Percentiles rank a stretch among this genome's conserved stretches.
Conservation (phyloP, 1,140 invertebrate species). For the Ridgeia piscesae region DNA sequence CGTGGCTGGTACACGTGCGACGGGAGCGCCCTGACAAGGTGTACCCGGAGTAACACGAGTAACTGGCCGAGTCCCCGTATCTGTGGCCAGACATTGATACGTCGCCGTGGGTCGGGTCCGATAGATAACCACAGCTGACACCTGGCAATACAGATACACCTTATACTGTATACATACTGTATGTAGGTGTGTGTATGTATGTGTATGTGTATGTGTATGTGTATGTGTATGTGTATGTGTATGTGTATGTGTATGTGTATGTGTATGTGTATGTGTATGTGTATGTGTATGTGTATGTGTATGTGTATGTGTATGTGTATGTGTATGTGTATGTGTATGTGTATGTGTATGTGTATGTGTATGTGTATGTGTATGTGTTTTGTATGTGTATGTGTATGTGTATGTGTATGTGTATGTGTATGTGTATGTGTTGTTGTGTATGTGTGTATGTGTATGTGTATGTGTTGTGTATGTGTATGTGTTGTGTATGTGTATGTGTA, state of each 20-base stretch:
- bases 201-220: neutral
- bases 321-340: too few species aligned
- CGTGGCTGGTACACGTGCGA: neutral
- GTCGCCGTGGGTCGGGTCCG: neutral
- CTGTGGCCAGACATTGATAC: neutral
- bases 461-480: too few species aligned
- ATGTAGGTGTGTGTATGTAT: neutral
- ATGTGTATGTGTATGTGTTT: too few species aligned
- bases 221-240: neutral
- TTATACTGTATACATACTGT: neutral
- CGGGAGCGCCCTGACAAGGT: neutral
- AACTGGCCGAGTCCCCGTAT: neutral
- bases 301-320: too few species aligned
- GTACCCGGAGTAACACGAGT: neutral
- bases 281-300: too few species aligned
- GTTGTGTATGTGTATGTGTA: too few species aligned
- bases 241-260: neutral
- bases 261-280: too few species aligned
- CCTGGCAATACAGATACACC: neutral
- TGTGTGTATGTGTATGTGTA: too few species aligned
- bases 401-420: neutral
- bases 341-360: too few species aligned
- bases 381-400: too few species aligned
- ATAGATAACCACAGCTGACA: neutral
- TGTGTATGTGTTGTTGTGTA: neutral